These are phyloP conservation scores for Phocoena sinus DNA, from an alignment of 2,113 vertebrate species.

Conservation along the genomic window DNA sequence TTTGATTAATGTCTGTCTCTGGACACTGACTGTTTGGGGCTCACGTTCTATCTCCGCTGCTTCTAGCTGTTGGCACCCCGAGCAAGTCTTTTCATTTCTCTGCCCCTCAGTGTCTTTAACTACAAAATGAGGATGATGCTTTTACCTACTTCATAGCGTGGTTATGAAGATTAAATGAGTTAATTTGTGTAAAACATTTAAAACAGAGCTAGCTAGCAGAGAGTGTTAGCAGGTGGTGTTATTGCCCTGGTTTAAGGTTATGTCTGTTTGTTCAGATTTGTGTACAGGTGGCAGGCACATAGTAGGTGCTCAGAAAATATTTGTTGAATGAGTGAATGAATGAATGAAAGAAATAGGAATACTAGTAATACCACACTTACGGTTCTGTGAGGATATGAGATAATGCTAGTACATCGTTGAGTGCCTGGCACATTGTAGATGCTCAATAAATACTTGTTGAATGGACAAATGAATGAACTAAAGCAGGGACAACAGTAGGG, in stretches of 20 bases:
- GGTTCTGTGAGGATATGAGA: neutral
- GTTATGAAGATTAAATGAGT: neutral
- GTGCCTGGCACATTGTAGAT: neutral
- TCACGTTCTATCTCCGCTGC: neutral
- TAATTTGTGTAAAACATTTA: neutral
- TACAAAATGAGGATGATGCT: neutral
- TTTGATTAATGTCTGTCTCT: neutral
- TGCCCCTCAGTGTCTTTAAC: neutral
- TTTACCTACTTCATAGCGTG: neutral
- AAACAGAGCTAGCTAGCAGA: neutral
- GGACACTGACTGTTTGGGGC: neutral
- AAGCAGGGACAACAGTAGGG: neutral
- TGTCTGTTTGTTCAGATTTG: neutral
- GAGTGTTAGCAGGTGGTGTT: neutral
- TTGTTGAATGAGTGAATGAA: neutral
- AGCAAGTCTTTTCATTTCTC: neutral
- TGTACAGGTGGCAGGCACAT: neutral
- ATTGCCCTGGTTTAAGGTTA: no score
- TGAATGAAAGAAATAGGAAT: neutral
- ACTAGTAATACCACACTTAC: neutral
- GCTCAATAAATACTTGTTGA: neutral
- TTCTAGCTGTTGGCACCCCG: neutral
- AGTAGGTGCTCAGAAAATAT: neutral
- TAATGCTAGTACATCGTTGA: neutral
- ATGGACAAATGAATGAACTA: neutral